Evolutionary conservation across 2,797 vertebrate genomes (phyloP), one percentile per base, ranked within the genome.

Genomic region (Silurus aristotelis): DNA sequence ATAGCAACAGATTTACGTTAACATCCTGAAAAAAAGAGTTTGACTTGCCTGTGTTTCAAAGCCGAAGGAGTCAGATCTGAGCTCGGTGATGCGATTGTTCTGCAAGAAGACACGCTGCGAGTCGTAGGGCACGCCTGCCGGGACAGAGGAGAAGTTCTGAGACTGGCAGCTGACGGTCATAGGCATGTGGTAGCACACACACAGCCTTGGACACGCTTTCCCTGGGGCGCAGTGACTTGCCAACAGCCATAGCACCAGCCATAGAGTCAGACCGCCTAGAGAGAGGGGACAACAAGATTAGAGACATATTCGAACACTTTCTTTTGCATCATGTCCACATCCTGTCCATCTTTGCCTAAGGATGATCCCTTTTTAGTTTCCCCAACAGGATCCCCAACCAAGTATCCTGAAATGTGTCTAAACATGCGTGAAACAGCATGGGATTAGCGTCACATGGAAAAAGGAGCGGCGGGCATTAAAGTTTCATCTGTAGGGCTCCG

Each of bases 141-240:
- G 98, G 86, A 99, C 97, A 0, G 95, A 93, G 76, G 97, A 96
- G 90, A 98, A 96, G 96, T 98, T 99, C 95, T 97, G 97, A 84
- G 98, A 97, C 94, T 99, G 97, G 94, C 98, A 99, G 96, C 97
- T 99, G 92, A 98, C 97, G 17, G 98, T 99, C 95, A 98, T 97
- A 61, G 98, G 98, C 46, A 96, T 95, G n/a, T 96, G 95, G 93
- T 99, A 99, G 94, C 98, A 99, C 90, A 98, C 97, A 87, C 98
- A 99, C 89, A 98, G 94, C 85, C 94, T 95, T n/a, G 98, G 98
- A 89, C 98, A 99, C 86, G 96, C 92, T 10, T 85, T 85, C 7
- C 87, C 88, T 17, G 87, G 88, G 6, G 86, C 84, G 31, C 83
- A 83, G 58, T 84, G 90, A 78, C 86, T 71, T 91, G 94, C 92